These are phyloP conservation scores for Desoria tigrina DNA, from an alignment of 2,888 invertebrate genomes.

Conservation along the genomic window DNA sequence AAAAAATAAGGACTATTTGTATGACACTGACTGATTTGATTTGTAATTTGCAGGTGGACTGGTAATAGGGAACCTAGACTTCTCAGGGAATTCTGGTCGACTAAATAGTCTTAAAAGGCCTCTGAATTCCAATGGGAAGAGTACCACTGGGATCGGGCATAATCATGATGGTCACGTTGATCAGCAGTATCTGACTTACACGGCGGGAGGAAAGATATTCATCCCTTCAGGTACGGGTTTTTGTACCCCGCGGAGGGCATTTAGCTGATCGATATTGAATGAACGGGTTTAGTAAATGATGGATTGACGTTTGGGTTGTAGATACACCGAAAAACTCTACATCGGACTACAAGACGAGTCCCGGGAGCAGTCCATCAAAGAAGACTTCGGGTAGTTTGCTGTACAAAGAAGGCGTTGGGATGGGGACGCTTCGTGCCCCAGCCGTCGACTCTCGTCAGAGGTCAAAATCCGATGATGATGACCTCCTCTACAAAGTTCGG, in stretches of 20 bases:
- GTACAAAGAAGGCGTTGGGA: slow-evolving; percentile 50
- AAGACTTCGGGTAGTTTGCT: slow-evolving; percentile 52
- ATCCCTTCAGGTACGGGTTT: slow-evolving; percentile 49
- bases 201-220: slow-evolving; percentile 53
- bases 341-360: slow-evolving; percentile 63
- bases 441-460: slow-evolving; percentile 37
- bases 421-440: slow-evolving; percentile 13
- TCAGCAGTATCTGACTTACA: slow-evolving; percentile 53
- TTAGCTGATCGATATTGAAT: too few species aligned
- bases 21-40: too few species aligned
- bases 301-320: slow-evolving; percentile 59
- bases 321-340: slow-evolving; percentile 86
- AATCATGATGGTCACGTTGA: slow-evolving; percentile 52
- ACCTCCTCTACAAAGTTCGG: slow-evolving; percentile 52
- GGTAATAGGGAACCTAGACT: slow-evolving; percentile 50
- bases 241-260: too few species aligned
- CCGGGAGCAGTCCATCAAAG: slow-evolving; percentile 52
- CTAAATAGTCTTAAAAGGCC: slow-evolving; percentile 53
- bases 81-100: slow-evolving; percentile 47
- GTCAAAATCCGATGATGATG: slow-evolving; percentile 51
- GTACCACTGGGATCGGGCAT: slow-evolving; percentile 49
- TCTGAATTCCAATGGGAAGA: slow-evolving; percentile 53
- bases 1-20: too few species aligned
- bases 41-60: slow-evolving; percentile 47
- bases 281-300: neutral